Base-by-base conservation (phyloP, 2,888 invertebrate species). In the Margaritifera margaritifera region DNA sequence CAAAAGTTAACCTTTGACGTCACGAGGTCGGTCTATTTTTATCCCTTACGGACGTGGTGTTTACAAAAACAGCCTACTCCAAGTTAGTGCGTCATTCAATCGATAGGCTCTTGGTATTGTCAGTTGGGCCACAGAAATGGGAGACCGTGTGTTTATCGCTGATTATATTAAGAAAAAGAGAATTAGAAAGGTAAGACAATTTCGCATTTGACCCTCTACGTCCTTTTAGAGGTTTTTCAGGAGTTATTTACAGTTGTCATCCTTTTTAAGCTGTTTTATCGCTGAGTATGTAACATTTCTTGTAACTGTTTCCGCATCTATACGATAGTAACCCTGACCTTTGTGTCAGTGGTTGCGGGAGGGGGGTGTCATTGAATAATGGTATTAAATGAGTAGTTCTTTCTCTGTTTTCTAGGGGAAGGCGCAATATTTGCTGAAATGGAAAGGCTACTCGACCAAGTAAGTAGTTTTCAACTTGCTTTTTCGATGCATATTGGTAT, bases 371-470 rank as follows among this genome's bases (percentile, higher is more conserved):
- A 11, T 54, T n/a, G 19, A 52, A 51, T 53, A 62, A 15, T 22
- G 24, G 27, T 61, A 19, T 61, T 62, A n/a, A 62, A 0, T 52
- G 62, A 22, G 25, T 53, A n/a, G 20, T 19, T 58, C n/a, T 57
- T 61, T 56, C 68, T 84, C 89, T 89, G 85, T 87, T 86, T 94
- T 93, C 52, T 92, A 97, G 97, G 96, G 95, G 82, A 94, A 94
- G 90, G 94, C 95, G 87, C 97, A 98, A 91, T 98, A 96, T 91
- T 94, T 94, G 88, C 97, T 98, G 73, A 98, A 98, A 93, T 98
- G 98, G 98, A 97, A 97, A 92, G 97, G 97, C 81, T 98, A 97
- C 97, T 96, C 96, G 89, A 95, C 95, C 90, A 96, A 95, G 92
- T 93, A 88, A 91, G 92, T 92, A 60, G n/a, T 57, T 59, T 22